A percentile compares a stretch with the other conserved stretches of the same genome.
phyloP scores from a whole-genome alignment of 2,888 invertebrate species.

The Tiliacea aurago region DNA sequence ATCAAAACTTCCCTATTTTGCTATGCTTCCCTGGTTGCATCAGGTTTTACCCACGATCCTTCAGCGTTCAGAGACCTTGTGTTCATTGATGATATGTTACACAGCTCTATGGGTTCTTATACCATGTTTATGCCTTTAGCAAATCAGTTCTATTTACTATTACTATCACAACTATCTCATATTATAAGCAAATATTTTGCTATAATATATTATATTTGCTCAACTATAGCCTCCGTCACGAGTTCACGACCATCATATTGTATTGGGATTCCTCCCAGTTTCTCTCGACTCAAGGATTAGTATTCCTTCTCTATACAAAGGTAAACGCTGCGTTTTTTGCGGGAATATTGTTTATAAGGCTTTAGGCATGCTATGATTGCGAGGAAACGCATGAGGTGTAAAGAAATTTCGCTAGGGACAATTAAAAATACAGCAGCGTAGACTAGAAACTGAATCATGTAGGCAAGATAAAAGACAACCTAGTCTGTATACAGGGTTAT shows the following conservation, averaged over 20 bases:
- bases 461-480: neutral
- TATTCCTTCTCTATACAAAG: constrained; percentile 32
- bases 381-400: neutral
- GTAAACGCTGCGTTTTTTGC: constrained; percentile 23
- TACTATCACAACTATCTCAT: constrained; percentile 10
- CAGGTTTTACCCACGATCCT: neutral
- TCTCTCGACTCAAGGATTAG: constrained; percentile 23
- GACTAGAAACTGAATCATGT: neutral
- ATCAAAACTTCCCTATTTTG: neutral
- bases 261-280: constrained; percentile 23
- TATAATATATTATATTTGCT: constrained; percentile 24
- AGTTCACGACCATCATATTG: constrained; percentile 3
- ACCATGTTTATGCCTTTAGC: neutral
- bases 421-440: neutral
- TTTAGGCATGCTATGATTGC: neutral
- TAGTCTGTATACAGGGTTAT: neutral
- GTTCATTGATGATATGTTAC: neutral
- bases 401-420: neutral
- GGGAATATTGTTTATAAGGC: constrained; percentile 20
- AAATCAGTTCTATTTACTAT: constrained; percentile 19
- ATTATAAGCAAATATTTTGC: constrained; percentile 16
- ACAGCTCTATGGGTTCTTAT: neutral
- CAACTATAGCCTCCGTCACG: neutral
- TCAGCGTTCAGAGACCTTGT: neutral
- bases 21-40: neutral